Conservation (phyloP, 2,888 invertebrate genomes). For the Chelonus formosanus region DNA sequence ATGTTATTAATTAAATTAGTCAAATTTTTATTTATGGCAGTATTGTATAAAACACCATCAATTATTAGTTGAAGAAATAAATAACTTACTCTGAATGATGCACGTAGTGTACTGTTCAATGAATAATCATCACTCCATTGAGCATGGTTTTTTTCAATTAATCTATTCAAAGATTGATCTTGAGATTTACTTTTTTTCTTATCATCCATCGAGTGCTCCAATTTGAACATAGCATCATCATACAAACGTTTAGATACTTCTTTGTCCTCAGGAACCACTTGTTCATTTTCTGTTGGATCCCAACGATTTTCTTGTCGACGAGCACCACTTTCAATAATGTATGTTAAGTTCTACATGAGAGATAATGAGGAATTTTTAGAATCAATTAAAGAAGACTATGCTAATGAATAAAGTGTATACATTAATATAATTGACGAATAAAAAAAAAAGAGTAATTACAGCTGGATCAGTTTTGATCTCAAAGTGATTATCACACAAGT, state of each 20-base stretch:
- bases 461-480: slow-evolving; percentile 98
- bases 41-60: too few relatives aligned
- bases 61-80: background rate
- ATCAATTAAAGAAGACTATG: background rate
- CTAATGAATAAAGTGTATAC: too few relatives aligned
- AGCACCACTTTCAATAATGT: slow-evolving; percentile 94
- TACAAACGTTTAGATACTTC: slow-evolving; percentile 88
- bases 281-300: slow-evolving; percentile 96
- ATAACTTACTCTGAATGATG: slow-evolving; percentile 81
- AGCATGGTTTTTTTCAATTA: slow-evolving; percentile 81
- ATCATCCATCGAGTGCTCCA: slow-evolving; percentile 92
- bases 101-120: slow-evolving; percentile 85
- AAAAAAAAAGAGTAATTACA: slow-evolving; percentile 68
- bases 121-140: slow-evolving; percentile 93
- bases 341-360: slow-evolving; percentile 85
- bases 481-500: slow-evolving; percentile 96
- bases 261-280: slow-evolving; percentile 91
- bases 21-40: too few relatives aligned
- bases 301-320: slow-evolving; percentile 96
- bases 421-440: background rate
- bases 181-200: slow-evolving; percentile 74
- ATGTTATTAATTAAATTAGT: slow-evolving; percentile 7
- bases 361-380: background rate
- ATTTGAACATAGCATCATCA: slow-evolving; percentile 97
- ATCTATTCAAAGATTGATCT: slow-evolving; percentile 77